phyloP scores from a whole-genome alignment of 2,888 invertebrate species.

The Malthinus seriepunctatus region DNA sequence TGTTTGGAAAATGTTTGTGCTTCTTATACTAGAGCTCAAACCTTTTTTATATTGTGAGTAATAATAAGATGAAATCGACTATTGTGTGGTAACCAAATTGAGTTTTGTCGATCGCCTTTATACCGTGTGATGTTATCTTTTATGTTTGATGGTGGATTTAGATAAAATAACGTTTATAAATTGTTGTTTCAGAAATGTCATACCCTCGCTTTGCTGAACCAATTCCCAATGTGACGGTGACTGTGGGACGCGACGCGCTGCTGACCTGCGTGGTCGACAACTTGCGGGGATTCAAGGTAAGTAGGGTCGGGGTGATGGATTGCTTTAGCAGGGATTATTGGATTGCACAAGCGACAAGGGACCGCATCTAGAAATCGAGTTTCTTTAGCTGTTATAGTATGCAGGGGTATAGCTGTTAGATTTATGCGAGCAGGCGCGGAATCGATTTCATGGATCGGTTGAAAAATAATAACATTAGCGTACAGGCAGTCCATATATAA shows the following conservation, averaged over 20 bases:
- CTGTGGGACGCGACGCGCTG: conserved; percentile 83
- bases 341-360: conserved; percentile 47
- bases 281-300: conserved; percentile 83
- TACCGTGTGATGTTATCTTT: conserved; percentile 13
- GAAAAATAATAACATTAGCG: conserved; percentile 52
- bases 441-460: conserved; percentile 45
- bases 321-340: conserved; percentile 49
- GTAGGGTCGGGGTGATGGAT: conserved; percentile 37
- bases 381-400: conserved; percentile 43
- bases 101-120: conserved; percentile 13
- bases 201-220: conserved; percentile 86
- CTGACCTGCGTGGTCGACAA: conserved; percentile 90
- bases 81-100: neutral
- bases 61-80: no score
- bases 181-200: conserved; percentile 49
- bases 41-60: no score
- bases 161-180: conserved; percentile 25
- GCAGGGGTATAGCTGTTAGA: conserved; percentile 32
- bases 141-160: conserved; percentile 19
- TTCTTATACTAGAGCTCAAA: no score
- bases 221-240: conserved; percentile 88
- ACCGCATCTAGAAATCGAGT: conserved; percentile 46
- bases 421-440: conserved; percentile 38
- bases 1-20: no score
- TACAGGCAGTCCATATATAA: conserved; percentile 47